Evolutionary conservation across 2,113 vertebrate species (phyloP), one percentile per base, ranked within the genome.

Genomic region (Corythaeola cristata): DNA sequence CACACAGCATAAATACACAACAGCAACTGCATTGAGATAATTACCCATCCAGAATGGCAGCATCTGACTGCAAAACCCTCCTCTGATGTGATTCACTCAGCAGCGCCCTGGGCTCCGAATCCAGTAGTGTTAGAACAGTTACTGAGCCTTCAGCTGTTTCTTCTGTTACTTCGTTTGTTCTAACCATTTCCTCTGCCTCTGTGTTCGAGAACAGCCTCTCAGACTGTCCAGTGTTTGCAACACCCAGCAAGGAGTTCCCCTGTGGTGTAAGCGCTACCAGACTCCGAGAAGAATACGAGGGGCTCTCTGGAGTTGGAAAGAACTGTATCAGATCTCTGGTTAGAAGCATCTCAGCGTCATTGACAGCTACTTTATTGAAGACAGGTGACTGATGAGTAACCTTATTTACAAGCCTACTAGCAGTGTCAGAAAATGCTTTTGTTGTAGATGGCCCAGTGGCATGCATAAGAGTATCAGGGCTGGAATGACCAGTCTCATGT

Each of bases 31-130:
- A 13, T 22, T 0, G 32, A 26, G 53, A 39, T 73, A 63, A 62
- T 94, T 97, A 97, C 96, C 96, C 89, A 8, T 91, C 83, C 72
- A 94, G 87, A 62, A 56, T 4, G 17, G 63, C 1, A 8, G n/a
- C 49, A 22, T 91, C 90, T 18, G 81, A 35, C 47, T 28, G 96
- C 39, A 67, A 44, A 16, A 11, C 39, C 18, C 90, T 92, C 60
- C 75, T 55, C 24, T 33, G 88, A 2, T 22, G 94, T 0, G 39
- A 27, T 8, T 4, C 76, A 8, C 75, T 53, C 35, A 41, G 77
- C 62, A 58, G 67, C 1, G 37, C 44, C 1, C 53, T 9, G 11
- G 82, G 89, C 62, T 75, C 41, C 1, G n/a, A 14, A 14, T 73
- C 87, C 81, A 68, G 71, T 50, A 6, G 37, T 0, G 64, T 56